Conservation (phyloP, 2,888 invertebrate genomes). For the Mythimna albipuncta region DNA sequence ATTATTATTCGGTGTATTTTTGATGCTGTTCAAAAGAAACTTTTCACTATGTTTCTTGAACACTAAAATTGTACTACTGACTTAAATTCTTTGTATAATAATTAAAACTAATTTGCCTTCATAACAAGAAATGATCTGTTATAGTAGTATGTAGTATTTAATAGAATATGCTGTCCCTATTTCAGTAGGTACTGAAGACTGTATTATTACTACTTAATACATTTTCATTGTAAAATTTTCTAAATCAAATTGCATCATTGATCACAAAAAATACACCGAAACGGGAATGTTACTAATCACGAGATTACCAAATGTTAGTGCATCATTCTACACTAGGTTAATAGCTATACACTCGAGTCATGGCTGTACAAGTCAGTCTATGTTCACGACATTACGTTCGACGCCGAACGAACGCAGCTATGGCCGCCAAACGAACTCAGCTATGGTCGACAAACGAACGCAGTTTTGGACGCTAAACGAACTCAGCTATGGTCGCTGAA, state of each 20-base stretch:
- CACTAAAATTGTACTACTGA: slow-evolving; percentile 11
- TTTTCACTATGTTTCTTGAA: slow-evolving; percentile 22
- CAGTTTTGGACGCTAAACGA: neutral
- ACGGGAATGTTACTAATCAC: slow-evolving; percentile 63
- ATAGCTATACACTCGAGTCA: slow-evolving; percentile 79
- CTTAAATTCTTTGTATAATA: too few species aligned
- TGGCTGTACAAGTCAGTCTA: slow-evolving; percentile 89
- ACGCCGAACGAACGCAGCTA: slow-evolving; percentile 55
- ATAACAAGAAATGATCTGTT: neutral
- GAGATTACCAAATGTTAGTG: slow-evolving; percentile 74
- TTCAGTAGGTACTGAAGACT: slow-evolving; percentile 2
- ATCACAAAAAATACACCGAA: slow-evolving; percentile 65
- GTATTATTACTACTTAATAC: neutral
- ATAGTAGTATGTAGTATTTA: too few species aligned
- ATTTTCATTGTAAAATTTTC: neutral
- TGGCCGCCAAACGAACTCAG: slow-evolving; percentile 44
- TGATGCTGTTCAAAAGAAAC: slow-evolving; percentile 2
- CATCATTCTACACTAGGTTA: slow-evolving; percentile 72
- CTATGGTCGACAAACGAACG: neutral
- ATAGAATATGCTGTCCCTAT: too few species aligned
- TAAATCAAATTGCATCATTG: neutral
- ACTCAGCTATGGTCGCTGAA: slow-evolving; percentile 20
- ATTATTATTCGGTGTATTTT: slow-evolving; percentile 70
- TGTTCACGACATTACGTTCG: slow-evolving; percentile 83
- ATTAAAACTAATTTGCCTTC: too few species aligned